Conservation (phyloP, 2,888 invertebrate genomes). For the Hirtodrosophila alboralis region DNA sequence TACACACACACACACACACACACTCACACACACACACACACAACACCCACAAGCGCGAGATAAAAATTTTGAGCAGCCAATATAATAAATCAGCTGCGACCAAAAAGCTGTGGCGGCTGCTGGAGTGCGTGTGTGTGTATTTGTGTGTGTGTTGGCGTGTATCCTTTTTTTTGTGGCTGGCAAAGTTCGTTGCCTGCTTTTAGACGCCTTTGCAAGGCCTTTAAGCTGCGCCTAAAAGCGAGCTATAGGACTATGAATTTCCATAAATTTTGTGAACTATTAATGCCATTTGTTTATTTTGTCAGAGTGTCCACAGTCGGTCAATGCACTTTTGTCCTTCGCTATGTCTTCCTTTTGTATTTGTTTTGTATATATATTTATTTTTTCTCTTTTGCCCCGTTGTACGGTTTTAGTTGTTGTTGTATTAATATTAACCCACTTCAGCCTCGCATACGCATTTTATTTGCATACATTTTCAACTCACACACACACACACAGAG, state of each 20-base stretch:
- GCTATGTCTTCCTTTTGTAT: conserved; percentile 55
- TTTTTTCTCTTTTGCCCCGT: conserved; percentile 24
- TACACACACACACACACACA: conserved; percentile 4
- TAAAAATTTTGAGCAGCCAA: conserved; percentile 33
- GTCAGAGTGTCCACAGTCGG: conserved; percentile 42
- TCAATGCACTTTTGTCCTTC: conserved; percentile 70
- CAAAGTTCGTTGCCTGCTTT: conserved; percentile 59
- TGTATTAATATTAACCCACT: conserved; percentile 77
- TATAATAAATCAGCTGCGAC: conserved; percentile 32
- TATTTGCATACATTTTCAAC: conserved; percentile 73
- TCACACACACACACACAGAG: conserved; percentile 26
- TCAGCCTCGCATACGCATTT: conserved; percentile 75
- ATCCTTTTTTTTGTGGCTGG: not conserved
- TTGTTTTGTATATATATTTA: not conserved
- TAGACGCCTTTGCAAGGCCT: conserved; percentile 35
- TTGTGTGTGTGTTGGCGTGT: not conserved
- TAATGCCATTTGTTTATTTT: conserved; percentile 21
- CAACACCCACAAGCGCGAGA: conserved; percentile 11
- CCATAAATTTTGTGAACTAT: conserved; percentile 39
- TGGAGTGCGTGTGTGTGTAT: not conserved
- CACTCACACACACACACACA: conserved; percentile 1
- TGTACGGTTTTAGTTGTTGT: conserved; percentile 44
- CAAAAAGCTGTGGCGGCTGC: conserved; percentile 3
- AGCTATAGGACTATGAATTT: conserved; percentile 9
- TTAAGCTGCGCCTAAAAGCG: conserved; percentile 8